A percentile compares a stretch with the other conserved stretches of the same genome.
phyloP scores from a whole-genome alignment of 1,140 invertebrate genomes.

The Anastatus disparis region DNA sequence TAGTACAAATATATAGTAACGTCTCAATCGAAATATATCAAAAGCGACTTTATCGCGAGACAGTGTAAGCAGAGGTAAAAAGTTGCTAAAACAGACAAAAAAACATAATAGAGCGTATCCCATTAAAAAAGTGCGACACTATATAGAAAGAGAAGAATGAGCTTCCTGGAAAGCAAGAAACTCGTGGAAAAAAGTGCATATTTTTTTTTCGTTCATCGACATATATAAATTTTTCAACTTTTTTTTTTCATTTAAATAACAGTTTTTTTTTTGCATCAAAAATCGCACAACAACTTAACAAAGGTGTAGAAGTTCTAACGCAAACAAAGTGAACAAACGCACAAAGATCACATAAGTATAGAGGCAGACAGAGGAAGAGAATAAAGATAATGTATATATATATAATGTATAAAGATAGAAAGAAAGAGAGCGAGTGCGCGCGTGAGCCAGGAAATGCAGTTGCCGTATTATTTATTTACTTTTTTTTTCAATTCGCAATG shows the following conservation, averaged over 20 bases:
- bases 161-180: neutral
- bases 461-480: neutral
- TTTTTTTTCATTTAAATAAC: neutral
- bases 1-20: neutral
- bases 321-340: constrained; percentile 21
- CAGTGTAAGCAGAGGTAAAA: constrained; percentile 58
- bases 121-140: constrained; percentile 52
- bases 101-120: constrained; percentile 51
- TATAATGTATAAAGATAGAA: constrained; percentile 5
- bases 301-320: constrained; percentile 8
- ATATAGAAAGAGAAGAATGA: constrained; percentile 5
- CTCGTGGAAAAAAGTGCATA: constrained; percentile 15
- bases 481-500: neutral
- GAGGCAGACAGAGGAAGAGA: constrained; percentile 34
- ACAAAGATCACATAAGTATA: constrained; percentile 20
- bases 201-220: constrained; percentile 18
- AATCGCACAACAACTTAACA: constrained; percentile 11
- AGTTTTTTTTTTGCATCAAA: neutral
- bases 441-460: constrained; percentile 23
- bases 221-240: neutral
- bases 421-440: constrained; percentile 20
- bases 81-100: constrained; percentile 56
- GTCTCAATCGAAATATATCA: constrained; percentile 16
- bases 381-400: constrained; percentile 35
- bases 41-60: constrained; percentile 36